Percentiles rank a stretch among this genome's conserved stretches.
Evolutionary conservation across 2,113 vertebrate species (phyloP).

Genomic region (Pteruthius melanotis): DNA sequence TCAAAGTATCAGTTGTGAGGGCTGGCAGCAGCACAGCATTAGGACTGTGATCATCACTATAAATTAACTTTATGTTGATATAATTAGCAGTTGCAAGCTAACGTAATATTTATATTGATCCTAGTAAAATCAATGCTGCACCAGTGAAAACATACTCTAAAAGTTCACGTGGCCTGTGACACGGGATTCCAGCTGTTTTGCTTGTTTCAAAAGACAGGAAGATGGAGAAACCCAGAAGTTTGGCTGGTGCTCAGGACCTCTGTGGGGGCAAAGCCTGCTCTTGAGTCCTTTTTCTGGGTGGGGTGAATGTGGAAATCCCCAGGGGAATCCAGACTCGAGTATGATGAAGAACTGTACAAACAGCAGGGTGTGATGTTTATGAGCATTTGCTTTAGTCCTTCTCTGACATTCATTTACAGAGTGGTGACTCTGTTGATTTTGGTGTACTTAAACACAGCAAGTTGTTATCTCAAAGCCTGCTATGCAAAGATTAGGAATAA

Average conservation of each 20-base stretch:
- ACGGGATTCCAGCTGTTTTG: not conserved
- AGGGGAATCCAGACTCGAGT: not conserved
- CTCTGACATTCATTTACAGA: not conserved
- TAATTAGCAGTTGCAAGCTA: constrained; percentile 74
- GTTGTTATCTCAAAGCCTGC: not conserved
- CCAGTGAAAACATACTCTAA: constrained; percentile 47
- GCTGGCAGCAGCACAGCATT: constrained; percentile 63
- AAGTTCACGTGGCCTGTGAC: not conserved
- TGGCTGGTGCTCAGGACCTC: not conserved
- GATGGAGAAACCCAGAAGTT: not conserved
- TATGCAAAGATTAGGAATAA: not conserved
- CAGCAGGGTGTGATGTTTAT: not conserved
- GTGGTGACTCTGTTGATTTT: not conserved
- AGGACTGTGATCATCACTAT: constrained; percentile 71
- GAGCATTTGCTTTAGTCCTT: not conserved
- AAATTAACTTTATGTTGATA: constrained; percentile 79
- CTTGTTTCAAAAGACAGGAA: not conserved
- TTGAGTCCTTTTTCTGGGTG: not conserved
- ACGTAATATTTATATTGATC: constrained; percentile 75
- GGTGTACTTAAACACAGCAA: not conserved
- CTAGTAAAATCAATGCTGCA: constrained; percentile 56
- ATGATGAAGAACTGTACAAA: not conserved
- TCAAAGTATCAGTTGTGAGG: constrained; percentile 54
- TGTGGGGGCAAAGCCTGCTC: not conserved
- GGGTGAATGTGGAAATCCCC: not conserved